Percentiles rank a stretch among this genome's conserved stretches.
These are phyloP conservation scores for Matsumyia berberina DNA, from an alignment of 2,888 invertebrate species.

Conservation along the genomic window DNA sequence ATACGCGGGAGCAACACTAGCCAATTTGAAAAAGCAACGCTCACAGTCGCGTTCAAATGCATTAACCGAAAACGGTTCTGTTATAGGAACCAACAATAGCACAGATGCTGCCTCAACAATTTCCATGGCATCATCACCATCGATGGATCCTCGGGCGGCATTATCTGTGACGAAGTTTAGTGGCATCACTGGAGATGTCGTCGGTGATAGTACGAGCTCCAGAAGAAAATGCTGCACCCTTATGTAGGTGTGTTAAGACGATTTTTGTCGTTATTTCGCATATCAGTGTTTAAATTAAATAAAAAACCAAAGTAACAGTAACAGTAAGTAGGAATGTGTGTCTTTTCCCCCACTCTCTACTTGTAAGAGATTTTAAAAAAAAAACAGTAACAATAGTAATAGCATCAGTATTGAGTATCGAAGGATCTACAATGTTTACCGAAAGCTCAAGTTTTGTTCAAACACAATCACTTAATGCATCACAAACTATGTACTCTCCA, in stretches of 20 bases:
- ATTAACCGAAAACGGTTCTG: conserved; percentile 84
- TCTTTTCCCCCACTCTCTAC: conserved; percentile 36
- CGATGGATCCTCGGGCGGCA: conserved; percentile 81
- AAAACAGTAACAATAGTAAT: conserved; percentile 29
- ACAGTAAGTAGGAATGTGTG: conserved; percentile 48
- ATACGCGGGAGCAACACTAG: conserved; percentile 87
- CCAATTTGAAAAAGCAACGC: conserved; percentile 96
- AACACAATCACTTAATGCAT: conserved; percentile 66
- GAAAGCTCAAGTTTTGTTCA: conserved; percentile 57
- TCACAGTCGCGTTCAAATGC: conserved; percentile 89
- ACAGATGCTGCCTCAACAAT: conserved; percentile 80
- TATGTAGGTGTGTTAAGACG: conserved; percentile 85
- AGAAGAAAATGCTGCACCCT: conserved; percentile 90
- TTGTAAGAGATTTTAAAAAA: no score
- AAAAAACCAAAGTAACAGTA: conserved; percentile 70
- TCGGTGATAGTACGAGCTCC: conserved; percentile 89
- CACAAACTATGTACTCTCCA: conserved; percentile 52
- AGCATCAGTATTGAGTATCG: conserved; percentile 50
- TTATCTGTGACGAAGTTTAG: conserved; percentile 86
- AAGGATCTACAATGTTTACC: conserved; percentile 53
- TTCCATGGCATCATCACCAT: conserved; percentile 76
- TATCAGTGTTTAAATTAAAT: conserved; percentile 62
- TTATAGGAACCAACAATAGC: conserved; percentile 82
- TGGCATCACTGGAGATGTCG: conserved; percentile 91
- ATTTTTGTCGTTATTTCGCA: conserved; percentile 40